Base-by-base conservation (phyloP, 2,888 invertebrate species). In the Horisme vitalbata region DNA sequence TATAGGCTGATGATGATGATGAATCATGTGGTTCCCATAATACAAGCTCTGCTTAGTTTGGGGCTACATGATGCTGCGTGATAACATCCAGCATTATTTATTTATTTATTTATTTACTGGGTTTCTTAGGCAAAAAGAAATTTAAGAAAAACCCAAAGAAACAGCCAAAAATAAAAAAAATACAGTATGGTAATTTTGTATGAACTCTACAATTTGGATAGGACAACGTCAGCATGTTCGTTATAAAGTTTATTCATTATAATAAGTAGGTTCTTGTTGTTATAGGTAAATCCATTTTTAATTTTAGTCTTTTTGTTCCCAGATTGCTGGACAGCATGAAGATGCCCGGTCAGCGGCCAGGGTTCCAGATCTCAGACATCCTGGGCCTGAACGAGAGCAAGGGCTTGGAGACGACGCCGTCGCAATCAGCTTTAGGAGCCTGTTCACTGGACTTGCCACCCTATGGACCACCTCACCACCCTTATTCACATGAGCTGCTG, bases 321-420 rank as follows among this genome's bases (percentile, higher is more conserved):
- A 96, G 96, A 70, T 89, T 96, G 49, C 85, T 96, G 75, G 96
- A 96, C 77, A 94, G 93, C 65, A 95, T 95, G 92, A 95, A 95
- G 83, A 94, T 95, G 91, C 94, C 94, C 0, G 93, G 94, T 38
- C 94, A 94, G 69, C 91, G 95, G 62, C 92, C 95, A 0, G 95
- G 97, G 50, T 98, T 98, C 83, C 96, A 96, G 71, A 97, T 98
- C 68, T 96, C 97, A 64, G 97, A 98, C 79, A 97, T 98, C 70
- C 90, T 98, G 69, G 97, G 98, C 65, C 90, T 98, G 65, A 97
- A 97, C 69, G 95, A 95, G 61, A 91, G 90, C 54, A 80, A 89
- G 57, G 79, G 81, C 20, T 67, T 90, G 57, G 91, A 90, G 61
- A 68, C 78, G 1, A 62, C 84, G 6, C 63, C 81, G 4, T 69